phyloP scores from a whole-genome alignment of 2,797 vertebrate species.

The Clarias fuscus region DNA sequence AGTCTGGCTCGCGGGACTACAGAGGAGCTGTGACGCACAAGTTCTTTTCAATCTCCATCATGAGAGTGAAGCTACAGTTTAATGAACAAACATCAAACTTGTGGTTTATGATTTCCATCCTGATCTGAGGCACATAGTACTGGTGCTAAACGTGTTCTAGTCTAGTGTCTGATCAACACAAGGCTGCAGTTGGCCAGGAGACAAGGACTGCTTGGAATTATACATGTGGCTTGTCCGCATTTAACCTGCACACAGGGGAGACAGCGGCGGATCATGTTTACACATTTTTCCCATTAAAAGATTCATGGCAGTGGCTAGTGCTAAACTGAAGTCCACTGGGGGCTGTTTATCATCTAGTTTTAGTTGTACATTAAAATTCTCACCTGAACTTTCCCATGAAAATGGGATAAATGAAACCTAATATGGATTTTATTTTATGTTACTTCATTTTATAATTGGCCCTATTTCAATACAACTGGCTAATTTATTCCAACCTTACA shows the following conservation, averaged over 20 bases:
- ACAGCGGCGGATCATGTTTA: slow-evolving; percentile 78
- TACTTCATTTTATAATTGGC: not conserved
- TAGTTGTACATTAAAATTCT: not conserved
- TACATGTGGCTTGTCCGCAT: slow-evolving; percentile 76
- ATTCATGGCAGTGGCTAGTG: slow-evolving; percentile 65
- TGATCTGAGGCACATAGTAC: not conserved
- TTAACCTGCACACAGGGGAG: slow-evolving; percentile 76
- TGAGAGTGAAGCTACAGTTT: not conserved
- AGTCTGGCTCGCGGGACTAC: slow-evolving; percentile 60
- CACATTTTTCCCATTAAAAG: slow-evolving; percentile 70
- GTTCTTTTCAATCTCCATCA: not conserved
- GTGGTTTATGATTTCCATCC: not conserved
- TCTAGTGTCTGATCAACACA: not conserved
- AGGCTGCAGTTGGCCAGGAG: not conserved
- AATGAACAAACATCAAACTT: not conserved
- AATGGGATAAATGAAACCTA: not conserved
- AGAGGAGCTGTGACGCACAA: slow-evolving; percentile 41
- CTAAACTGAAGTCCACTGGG: slow-evolving; percentile 25
- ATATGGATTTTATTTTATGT: not conserved
- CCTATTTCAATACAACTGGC: not conserved
- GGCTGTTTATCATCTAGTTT: not conserved
- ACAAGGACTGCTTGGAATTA: slow-evolving; percentile 68
- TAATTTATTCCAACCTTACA: not conserved
- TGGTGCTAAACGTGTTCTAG: not conserved
- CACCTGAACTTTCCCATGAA: not conserved